Conservation (phyloP, 2,113 vertebrate genomes). For the Limnothrissa miodon region DNA sequence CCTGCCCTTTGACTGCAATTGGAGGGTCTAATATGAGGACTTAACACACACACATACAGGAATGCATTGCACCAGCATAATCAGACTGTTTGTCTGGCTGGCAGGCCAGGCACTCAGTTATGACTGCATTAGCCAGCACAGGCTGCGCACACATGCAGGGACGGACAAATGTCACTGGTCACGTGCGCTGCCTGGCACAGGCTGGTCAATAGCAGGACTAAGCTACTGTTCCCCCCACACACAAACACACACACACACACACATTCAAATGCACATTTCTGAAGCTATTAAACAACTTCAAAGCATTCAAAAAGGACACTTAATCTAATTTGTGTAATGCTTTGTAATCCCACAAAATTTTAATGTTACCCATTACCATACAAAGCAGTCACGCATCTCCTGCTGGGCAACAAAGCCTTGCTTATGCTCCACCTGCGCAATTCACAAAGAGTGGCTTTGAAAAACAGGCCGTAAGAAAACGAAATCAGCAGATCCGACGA, state of each 20-base stretch:
- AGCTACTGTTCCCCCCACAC: background rate
- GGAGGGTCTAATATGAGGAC: background rate
- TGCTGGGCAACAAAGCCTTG: slow-evolving; percentile 1
- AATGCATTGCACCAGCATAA: background rate
- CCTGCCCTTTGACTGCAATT: background rate
- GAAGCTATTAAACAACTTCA: background rate
- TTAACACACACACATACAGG: background rate
- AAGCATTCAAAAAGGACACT: slow-evolving; percentile 3
- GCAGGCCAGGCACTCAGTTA: background rate
- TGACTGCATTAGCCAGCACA: background rate
- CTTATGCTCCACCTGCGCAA: slow-evolving; percentile 6
- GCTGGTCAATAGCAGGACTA: background rate
- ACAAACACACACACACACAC: too few species aligned
- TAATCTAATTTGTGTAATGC: background rate
- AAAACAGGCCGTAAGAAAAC: background rate
- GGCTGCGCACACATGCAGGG: background rate
- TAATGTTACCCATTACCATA: background rate
- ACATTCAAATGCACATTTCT: background rate
- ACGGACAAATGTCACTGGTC: background rate
- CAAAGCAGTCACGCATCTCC: background rate
- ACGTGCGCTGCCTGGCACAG: background rate
- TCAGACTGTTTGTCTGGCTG: background rate
- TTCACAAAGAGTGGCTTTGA: background rate
- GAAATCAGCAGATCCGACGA: background rate
- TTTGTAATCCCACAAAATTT: background rate